Base-by-base conservation (phyloP, 2,888 invertebrate species). In the Anthophora plumipes region DNA sequence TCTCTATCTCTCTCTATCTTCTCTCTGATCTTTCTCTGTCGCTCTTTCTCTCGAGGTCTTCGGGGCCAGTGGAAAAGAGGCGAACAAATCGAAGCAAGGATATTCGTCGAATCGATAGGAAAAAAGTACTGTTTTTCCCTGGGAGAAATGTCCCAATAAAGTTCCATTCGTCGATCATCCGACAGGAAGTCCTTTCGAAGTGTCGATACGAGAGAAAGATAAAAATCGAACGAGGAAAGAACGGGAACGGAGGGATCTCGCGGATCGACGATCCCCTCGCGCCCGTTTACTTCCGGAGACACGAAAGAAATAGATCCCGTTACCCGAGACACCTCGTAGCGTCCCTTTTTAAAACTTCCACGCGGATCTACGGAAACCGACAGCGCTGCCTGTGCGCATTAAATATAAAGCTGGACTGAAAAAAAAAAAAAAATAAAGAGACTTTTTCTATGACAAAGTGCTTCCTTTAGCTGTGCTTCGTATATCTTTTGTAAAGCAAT, bases 251-350 rank as follows among this genome's bases (percentile, higher is more conserved):
- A 69, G 39, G 76, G 63, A 61, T 61, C 70, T 31, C 70, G 48
- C 60, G 57, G 66, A 79, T 79, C 57, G 41, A 46, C 37, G 64
- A 69, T 64, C 25, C 55, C 59, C 22, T 72, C 43, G 83, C 63
- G 55, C 68, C 55, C 48, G 43, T 67, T 50, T 60, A 48, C 55
- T 73, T 81, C 74, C 70, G 77, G 69, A 66, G 57, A 79, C 72
- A 61, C 63, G 80, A 69, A 55, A 59, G 73, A 66, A 81, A 70
- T 80, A 78, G 73, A 77, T 77, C 52, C 73, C 17, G 79, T 46
- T 57, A 73, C 70, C 74, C 55, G 69, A 61, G 71, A 46, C 71
- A 41, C 66, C 72, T 66, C 20, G 79, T 74, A 69, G 77, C 68
- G 64, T 22, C 20, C 64, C 39, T 54, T 54, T 39, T 43, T 64